Base-by-base conservation (phyloP, 2,797 vertebrate genomes). In the Phalloptychus januarius region DNA sequence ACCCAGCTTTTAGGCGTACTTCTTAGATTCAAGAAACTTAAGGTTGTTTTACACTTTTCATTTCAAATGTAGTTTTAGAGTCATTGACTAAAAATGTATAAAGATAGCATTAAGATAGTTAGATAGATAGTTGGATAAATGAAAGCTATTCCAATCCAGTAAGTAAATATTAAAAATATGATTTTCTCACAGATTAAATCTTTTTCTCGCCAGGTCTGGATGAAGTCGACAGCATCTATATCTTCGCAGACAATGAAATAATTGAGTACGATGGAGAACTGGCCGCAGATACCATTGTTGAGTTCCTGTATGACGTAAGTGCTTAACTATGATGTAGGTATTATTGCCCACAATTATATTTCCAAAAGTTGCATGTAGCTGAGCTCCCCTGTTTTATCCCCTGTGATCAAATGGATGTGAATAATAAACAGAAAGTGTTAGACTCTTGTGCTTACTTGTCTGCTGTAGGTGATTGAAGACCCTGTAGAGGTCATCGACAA, bases 221-320 rank as follows among this genome's bases (percentile, higher is more conserved):
- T 0, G 97, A 98, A 88, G 96, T 97, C 78, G 97, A 97, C 89
- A 98, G 97, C 80, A 90, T 98, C 77, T 98, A 97, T 31, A 95
- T 98, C 72, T 98, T 98, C 88, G 95, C 96, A 4, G 96, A 97
- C 12, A 96, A 98, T 0, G 96, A 98, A 87, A 93, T 98, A 72
- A 97, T 98, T 1, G 97, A 98, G 79, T 98, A 97, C 0, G 97
- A 98, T 0, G 97, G 97, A 5, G 97, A 97, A 82, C 89, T 98
- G 79, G 95, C 97, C 0, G 95, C 97, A 0, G 97, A 97, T 91
- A 98, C 97, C 0, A 85, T 98, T 87, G 97, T 98, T 79, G 97
- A 98, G 89, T 98, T 98, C 86, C 92, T 98, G 36, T 97, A 98
- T 2, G 97, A 98, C 12, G 97, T 98, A 82, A 96, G n/a, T n/a